These are phyloP conservation scores for Vesta saturnalis DNA, from an alignment of 2,888 invertebrate species.

Conservation along the genomic window DNA sequence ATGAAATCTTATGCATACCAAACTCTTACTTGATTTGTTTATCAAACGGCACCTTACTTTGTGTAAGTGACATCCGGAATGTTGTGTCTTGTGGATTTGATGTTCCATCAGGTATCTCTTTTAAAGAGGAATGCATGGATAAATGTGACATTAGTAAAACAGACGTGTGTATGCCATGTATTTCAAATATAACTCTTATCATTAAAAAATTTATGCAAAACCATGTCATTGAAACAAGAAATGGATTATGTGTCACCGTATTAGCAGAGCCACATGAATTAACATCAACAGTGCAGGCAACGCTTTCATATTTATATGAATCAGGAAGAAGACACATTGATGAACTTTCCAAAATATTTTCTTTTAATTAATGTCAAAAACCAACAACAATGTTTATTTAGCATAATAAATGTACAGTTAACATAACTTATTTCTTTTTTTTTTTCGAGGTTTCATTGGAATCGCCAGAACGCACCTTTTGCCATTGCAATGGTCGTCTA, in stretches of 20 bases:
- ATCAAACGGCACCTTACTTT: constrained; percentile 19
- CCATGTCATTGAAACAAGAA: not conserved
- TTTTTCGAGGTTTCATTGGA: constrained; percentile 52
- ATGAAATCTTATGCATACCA: constrained; percentile 6
- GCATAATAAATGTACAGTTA: not conserved
- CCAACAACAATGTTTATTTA: no score
- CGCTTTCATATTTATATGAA: not conserved
- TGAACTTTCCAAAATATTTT: not conserved
- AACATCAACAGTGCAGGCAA: constrained; percentile 3
- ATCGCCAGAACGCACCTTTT: constrained; percentile 71
- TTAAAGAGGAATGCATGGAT: not conserved
- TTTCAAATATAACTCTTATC: constrained; percentile 12
- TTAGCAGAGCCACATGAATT: not conserved
- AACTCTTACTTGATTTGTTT: constrained; percentile 20
- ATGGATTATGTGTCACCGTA: constrained; percentile 1
- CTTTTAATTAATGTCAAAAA: not conserved
- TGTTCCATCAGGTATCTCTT: not conserved
- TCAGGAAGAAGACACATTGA: not conserved
- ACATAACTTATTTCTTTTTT: constrained; percentile 27
- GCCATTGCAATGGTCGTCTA: constrained; percentile 89
- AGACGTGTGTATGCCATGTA: constrained; percentile 11
- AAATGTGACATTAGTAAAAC: not conserved
- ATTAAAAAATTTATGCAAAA: not conserved
- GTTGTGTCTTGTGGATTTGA: constrained; percentile 11
- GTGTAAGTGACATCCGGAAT: constrained; percentile 10